Conservation (phyloP, 2,888 invertebrate species). For the Zeuzera pyrina region DNA sequence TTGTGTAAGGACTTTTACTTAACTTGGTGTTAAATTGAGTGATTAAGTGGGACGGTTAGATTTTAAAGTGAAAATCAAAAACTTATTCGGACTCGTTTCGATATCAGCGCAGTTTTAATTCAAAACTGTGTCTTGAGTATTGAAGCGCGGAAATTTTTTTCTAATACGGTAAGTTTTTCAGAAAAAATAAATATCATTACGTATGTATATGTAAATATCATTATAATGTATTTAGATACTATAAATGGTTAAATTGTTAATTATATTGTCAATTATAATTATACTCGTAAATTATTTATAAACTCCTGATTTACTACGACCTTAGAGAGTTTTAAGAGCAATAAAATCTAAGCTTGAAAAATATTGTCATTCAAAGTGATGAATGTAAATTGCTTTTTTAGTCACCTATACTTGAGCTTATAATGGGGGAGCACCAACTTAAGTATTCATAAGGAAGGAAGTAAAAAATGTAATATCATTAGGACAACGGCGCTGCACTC, state of each 20-base stretch:
- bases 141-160: slow-evolving; percentile 38
- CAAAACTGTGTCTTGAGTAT: slow-evolving; percentile 64
- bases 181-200: too few relatives aligned
- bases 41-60: slow-evolving; percentile 41
- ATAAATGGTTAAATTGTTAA: too few relatives aligned
- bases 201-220: too few relatives aligned
- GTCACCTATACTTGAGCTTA: slow-evolving; percentile 34
- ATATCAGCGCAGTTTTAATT: slow-evolving; percentile 63
- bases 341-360: slow-evolving; percentile 15
- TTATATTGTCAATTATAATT: too few relatives aligned
- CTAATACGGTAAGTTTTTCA: slow-evolving; percentile 43
- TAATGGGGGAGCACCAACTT: slow-evolving; percentile 31
- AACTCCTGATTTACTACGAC: slow-evolving; percentile 3
- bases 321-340: slow-evolving; percentile 3
- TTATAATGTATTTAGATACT: too few relatives aligned
- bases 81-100: slow-evolving; percentile 47
- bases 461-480: slow-evolving; percentile 54
- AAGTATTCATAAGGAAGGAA: slow-evolving; percentile 54
- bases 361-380: slow-evolving; percentile 25
- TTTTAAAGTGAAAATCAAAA: slow-evolving; percentile 35
- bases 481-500: slow-evolving; percentile 24
- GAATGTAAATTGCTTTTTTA: slow-evolving; percentile 48
- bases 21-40: slow-evolving; percentile 43
- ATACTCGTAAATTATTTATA: too few relatives aligned
- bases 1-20: slow-evolving; percentile 47